Base-by-base conservation (phyloP, 2,797 vertebrate genomes). In the Pempheris klunzingeri region DNA sequence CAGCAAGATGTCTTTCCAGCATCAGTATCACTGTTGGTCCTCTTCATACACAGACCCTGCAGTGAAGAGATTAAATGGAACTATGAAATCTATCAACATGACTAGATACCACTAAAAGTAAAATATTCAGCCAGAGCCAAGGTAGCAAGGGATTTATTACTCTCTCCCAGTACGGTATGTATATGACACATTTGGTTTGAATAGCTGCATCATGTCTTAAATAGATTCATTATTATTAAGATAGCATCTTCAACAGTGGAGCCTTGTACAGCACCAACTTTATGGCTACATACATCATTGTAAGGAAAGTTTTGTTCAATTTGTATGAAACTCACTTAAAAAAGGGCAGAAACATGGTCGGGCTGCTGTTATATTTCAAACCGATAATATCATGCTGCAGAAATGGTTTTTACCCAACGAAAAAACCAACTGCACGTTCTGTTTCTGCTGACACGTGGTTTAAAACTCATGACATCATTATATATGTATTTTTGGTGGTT, bases 81-180 rank as follows among this genome's bases (percentile, higher is more conserved):
- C 3, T 1, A 46, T n/a, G 17, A 44, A 4, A 30, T 54, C 2
- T 39, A 36, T 41, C 49, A 47, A 38, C 47, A 50, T 22, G 24
- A 43, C 36, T 18, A 30, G 12, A 75, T 60, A 60, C 17, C 9
- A 18, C 30, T 57, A 24, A 59, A 28, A 46, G 30, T 22, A 36
- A 81, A 62, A 63, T 68, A 74, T 63, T 67, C 26, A 71, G 14
- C 15, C 49, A 57, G 24, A 38, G 20, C 28, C 24, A 28, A 30
- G 18, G 38, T 28, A 36, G 47, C 38, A 74, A 41, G 50, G 62
- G 34, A 75, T 58, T 74, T 66, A 67, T 75, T 47, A 32, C 36
- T 32, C 15, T 58, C 18, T 67, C 32, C 54, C 3, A 54, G 12
- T 1, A 52, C 32, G n/a, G 20, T 58, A 44, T 74, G 17, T 64